These are phyloP conservation scores for Leptinotarsa undecemlineata DNA, from an alignment of 1,140 invertebrate species.

Conservation along the genomic window DNA sequence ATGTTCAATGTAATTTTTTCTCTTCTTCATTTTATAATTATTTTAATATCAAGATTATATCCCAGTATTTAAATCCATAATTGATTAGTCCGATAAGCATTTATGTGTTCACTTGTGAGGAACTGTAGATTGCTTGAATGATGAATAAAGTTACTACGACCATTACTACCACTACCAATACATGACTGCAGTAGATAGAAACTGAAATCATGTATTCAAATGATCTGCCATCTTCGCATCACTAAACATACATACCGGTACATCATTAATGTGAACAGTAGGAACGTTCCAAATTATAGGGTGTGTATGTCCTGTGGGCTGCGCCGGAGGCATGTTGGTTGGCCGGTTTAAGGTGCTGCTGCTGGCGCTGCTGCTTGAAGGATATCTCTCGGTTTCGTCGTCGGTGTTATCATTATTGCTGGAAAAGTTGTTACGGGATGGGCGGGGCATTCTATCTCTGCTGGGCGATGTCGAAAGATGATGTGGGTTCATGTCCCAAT, in stretches of 20 bases:
- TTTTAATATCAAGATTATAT: background rate
- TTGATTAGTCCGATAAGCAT: too few relatives aligned
- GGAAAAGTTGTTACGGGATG: slow-evolving; percentile 21
- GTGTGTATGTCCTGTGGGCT: background rate
- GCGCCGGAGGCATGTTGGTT: slow-evolving; percentile 38
- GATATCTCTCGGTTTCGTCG: slow-evolving; percentile 31
- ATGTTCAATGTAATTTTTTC: background rate
- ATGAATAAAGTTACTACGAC: too few relatives aligned
- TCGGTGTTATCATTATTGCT: slow-evolving; percentile 40
- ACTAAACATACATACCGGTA: slow-evolving; percentile 53
- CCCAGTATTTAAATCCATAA: too few relatives aligned
- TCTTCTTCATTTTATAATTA: background rate
- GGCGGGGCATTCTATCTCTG: background rate
- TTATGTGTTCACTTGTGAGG: too few relatives aligned
- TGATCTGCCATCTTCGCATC: background rate
- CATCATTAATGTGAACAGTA: slow-evolving; percentile 64
- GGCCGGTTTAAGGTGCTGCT: slow-evolving; percentile 35
- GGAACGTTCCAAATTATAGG: slow-evolving; percentile 57
- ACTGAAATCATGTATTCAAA: background rate
- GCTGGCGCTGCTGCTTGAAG: slow-evolving; percentile 31
- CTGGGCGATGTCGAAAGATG: background rate
- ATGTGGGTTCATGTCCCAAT: background rate
- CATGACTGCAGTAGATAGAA: too few relatives aligned
- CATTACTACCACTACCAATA: too few relatives aligned
- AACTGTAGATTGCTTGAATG: too few relatives aligned